Evolutionary conservation across 2,113 vertebrate genomes (phyloP), one percentile per base, ranked within the genome.

Genomic region (Symphodus melops): DNA sequence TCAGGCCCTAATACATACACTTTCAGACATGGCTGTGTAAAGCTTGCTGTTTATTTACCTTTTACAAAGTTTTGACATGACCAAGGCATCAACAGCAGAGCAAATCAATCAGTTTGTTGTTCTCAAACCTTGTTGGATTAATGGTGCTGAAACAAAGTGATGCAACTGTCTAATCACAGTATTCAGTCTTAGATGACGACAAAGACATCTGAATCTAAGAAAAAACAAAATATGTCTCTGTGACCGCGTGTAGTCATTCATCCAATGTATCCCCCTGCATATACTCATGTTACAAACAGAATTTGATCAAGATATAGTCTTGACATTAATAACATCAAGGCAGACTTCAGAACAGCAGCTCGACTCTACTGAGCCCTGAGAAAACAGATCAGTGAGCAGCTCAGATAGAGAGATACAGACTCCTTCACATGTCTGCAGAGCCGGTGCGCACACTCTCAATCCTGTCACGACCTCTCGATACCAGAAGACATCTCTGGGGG

Each of bases 281-380:
- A 56, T 36, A 55, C 49, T 8, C 44, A 33, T 41, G 9, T 37
- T 8, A 44, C 52, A 70, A 80, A 55, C 41, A 37, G 41, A 63
- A 67, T 60, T 68, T 82, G 44, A 65, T 72, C 63, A 69, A 77
- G 60, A 64, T 46, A 63, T 33, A 33, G 20, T 67, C 23, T 52
- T 66, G 72, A 58, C 69, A 49, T 63, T 36, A 72, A 39, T 5
- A 66, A 54, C 48, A 75, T 71, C 61, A 71, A 79, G 57, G 41
- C 41, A 58, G 36, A 46, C 60, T 65, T 71, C 44, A 77, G 49
- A 67, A 20, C 68, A 57, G 68, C 57, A 39, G 54, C 51, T 75
- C 57, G 21, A 54, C 74, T 59, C 53, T 42, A 14, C 71, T 44
- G 68, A 81, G 68, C 39, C 1, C 39, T 41, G 39, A 41, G 39